Percentiles rank a stretch among this genome's conserved stretches.
phyloP scores from a whole-genome alignment of 2,888 invertebrate genomes.

The Caenorhabditis virilis region DNA sequence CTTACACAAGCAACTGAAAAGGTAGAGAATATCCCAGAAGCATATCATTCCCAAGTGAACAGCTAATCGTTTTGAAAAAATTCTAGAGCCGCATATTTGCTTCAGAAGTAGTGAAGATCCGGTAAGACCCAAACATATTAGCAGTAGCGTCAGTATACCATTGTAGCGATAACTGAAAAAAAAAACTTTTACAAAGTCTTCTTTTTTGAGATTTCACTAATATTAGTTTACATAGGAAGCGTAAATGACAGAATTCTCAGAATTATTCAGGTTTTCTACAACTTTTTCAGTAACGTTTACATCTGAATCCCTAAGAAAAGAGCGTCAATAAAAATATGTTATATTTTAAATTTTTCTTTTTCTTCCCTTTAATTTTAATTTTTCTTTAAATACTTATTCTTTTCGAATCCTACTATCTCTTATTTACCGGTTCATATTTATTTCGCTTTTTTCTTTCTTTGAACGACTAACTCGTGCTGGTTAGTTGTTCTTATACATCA shows the following conservation, averaged over 20 bases:
- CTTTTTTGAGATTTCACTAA: neutral
- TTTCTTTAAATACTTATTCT: no score
- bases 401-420: no score
- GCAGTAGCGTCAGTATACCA: slow-evolving; percentile 57
- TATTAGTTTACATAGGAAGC: neutral
- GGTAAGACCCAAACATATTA: slow-evolving; percentile 60
- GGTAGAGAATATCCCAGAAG: slow-evolving; percentile 60
- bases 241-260: neutral
- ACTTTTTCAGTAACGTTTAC: no score
- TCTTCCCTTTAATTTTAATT: no score
- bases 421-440: no score
- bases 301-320: no score
- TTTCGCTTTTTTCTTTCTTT: no score
- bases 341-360: no score
- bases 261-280: neutral
- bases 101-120: slow-evolving; percentile 58
- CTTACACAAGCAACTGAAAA: slow-evolving; percentile 61
- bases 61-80: slow-evolving; percentile 64
- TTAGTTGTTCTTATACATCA: no score
- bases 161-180: slow-evolving; percentile 55
- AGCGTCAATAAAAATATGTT: no score
- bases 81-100: slow-evolving; percentile 61
- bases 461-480: no score
- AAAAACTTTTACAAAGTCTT: neutral
- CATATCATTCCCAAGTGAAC: slow-evolving; percentile 64